A percentile compares a stretch with the other conserved stretches of the same genome.
These are phyloP conservation scores for Rosalia funebris DNA, from an alignment of 2,888 invertebrate species.

Conservation along the genomic window DNA sequence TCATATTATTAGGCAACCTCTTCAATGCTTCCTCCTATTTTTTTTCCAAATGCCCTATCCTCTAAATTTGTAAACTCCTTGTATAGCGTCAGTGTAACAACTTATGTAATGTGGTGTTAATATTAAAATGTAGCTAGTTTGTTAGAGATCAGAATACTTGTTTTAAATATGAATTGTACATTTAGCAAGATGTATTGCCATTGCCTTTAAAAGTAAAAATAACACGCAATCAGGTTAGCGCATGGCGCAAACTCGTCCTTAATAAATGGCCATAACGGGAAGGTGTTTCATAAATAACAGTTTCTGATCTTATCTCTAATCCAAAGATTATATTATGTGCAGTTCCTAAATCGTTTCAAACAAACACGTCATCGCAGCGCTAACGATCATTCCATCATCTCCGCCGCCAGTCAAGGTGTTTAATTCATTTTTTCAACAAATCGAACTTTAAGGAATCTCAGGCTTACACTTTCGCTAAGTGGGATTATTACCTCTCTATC, in stretches of 20 bases:
- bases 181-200: no score
- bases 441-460: not conserved
- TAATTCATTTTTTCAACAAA: slow-evolving; percentile 1
- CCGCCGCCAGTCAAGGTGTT: not conserved
- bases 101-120: no score
- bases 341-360: not conserved
- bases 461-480: not conserved
- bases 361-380: not conserved
- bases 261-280: not conserved
- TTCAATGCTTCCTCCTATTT: no score
- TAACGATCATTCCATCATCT: not conserved
- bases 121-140: no score
- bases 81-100: no score
- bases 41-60: no score
- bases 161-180: no score
- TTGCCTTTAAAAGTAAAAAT: no score
- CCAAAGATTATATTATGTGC: not conserved
- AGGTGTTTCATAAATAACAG: not conserved
- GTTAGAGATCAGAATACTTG: no score
- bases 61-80: no score
- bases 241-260: not conserved
- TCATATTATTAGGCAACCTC: no score
- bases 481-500: not conserved
- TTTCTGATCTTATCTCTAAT: not conserved
- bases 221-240: no score